Evolutionary conservation across 2,797 vertebrate species (phyloP).

Genomic region (Ctenopoma multispine): DNA sequence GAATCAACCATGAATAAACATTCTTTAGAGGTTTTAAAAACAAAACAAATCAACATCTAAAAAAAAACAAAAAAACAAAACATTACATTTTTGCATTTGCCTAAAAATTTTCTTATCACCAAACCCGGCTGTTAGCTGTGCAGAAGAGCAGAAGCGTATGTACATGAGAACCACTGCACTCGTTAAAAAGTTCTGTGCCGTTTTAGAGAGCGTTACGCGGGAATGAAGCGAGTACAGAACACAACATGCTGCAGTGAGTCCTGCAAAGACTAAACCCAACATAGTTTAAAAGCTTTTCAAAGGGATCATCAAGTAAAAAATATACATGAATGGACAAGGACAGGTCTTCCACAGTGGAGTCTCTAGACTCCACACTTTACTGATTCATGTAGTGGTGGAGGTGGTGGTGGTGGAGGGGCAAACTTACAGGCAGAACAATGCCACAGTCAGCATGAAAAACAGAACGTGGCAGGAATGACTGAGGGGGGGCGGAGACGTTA

Average conservation of each 20-base stretch:
- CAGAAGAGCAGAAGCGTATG: conserved; percentile 62
- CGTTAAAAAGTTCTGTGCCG: conserved; percentile 62
- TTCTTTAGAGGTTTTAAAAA: conserved; percentile 60
- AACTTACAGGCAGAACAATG: conserved; percentile 72
- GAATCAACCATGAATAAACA: conserved; percentile 61
- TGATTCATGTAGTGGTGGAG: conserved; percentile 40
- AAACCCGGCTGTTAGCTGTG: conserved; percentile 62
- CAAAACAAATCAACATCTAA: conserved; percentile 44
- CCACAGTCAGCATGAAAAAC: conserved; percentile 73
- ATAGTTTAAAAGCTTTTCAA: conserved; percentile 49
- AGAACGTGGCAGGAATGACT: conserved; percentile 51
- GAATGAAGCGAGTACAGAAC: conserved; percentile 67
- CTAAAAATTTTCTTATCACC: conserved; percentile 62
- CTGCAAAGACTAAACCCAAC: conserved; percentile 46
- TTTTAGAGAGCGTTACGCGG: conserved; percentile 48
- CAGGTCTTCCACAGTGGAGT: conserved; percentile 50
- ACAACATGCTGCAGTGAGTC: conserved; percentile 68
- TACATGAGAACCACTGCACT: conserved; percentile 65
- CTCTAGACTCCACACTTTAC: conserved; percentile 51
- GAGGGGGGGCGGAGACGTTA: conserved; percentile 21
- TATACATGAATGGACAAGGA: conserved; percentile 51
- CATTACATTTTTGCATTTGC: conserved; percentile 67
- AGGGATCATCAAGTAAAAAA: conserved; percentile 56
- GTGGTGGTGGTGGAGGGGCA: conserved; percentile 29
- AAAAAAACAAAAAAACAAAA: conserved; percentile 35